These are phyloP conservation scores for Entomobrya multifasciata DNA, from an alignment of 2,888 invertebrate species.

Conservation along the genomic window DNA sequence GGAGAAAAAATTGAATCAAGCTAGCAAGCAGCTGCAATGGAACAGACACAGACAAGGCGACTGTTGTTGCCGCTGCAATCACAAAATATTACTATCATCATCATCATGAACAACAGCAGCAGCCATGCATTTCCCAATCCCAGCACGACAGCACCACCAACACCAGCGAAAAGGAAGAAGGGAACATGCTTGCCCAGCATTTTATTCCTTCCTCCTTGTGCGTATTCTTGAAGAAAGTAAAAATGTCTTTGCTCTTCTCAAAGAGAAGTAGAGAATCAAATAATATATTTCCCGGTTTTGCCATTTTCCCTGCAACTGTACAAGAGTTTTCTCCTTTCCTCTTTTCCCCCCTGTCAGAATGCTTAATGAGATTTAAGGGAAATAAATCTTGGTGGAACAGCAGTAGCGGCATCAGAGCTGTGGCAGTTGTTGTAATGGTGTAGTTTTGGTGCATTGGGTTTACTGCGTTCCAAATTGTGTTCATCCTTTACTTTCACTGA, in stretches of 20 bases:
- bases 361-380: conserved; percentile 76
- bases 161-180: conserved; percentile 9
- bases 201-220: conserved; percentile 25
- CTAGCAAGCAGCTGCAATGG: background rate
- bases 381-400: conserved; percentile 73
- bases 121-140: conserved; percentile 23
- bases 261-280: background rate
- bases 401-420: conserved; percentile 3
- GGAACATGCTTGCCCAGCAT: conserved; percentile 32
- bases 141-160: background rate
- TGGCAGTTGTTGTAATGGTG: conserved; percentile 40
- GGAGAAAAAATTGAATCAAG: conserved; percentile 30
- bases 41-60: background rate
- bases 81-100: background rate
- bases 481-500: conserved; percentile 37
- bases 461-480: conserved; percentile 37
- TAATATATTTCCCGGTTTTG: conserved; percentile 35
- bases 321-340: conserved; percentile 51
- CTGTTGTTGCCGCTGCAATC: conserved; percentile 24
- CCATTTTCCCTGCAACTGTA: conserved; percentile 21
- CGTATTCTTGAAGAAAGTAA: conserved; percentile 35
- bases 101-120: conserved; percentile 1
- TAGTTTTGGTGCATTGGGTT: conserved; percentile 36
- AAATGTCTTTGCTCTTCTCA: conserved; percentile 16
- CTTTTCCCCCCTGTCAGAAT: conserved; percentile 72